These are phyloP conservation scores for Drosophila imparisetae DNA, from an alignment of 2,888 invertebrate genomes.

Conservation along the genomic window DNA sequence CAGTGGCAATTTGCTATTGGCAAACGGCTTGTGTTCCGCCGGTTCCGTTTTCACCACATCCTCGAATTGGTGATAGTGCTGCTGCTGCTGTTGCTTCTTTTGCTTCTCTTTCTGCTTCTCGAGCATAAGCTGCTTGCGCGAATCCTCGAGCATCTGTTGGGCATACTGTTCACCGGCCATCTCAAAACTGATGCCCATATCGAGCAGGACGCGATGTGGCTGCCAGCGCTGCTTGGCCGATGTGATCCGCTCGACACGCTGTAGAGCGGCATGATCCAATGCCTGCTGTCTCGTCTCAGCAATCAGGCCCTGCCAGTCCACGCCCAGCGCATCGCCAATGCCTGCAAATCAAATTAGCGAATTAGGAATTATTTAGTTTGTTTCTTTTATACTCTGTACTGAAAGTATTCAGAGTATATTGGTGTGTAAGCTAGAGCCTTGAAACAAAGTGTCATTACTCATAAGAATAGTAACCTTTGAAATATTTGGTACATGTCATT, in stretches of 20 bases:
- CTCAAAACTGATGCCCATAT: conserved; percentile 92
- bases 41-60: conserved; percentile 21
- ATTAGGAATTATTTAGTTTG: conserved; percentile 1
- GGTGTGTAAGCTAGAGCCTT: not conserved
- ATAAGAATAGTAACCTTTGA: no score
- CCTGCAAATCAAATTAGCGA: conserved; percentile 56
- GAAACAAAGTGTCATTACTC: no score
- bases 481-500: no score
- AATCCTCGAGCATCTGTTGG: conserved; percentile 83
- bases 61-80: not conserved
- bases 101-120: conserved; percentile 63
- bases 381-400: not conserved
- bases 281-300: conserved; percentile 88
- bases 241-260: conserved; percentile 83
- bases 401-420: not conserved
- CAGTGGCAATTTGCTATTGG: conserved; percentile 56
- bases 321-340: conserved; percentile 96
- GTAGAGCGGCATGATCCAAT: conserved; percentile 69
- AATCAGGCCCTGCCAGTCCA: conserved; percentile 96
- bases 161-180: conserved; percentile 90
- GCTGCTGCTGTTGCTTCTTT: conserved; percentile 21
- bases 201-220: conserved; percentile 91
- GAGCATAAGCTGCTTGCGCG: conserved; percentile 80
- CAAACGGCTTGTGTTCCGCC: conserved; percentile 1
- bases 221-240: conserved; percentile 91